Evolutionary conservation across 2,797 vertebrate species (phyloP).

Genomic region (Lutjanus campechanus): DNA sequence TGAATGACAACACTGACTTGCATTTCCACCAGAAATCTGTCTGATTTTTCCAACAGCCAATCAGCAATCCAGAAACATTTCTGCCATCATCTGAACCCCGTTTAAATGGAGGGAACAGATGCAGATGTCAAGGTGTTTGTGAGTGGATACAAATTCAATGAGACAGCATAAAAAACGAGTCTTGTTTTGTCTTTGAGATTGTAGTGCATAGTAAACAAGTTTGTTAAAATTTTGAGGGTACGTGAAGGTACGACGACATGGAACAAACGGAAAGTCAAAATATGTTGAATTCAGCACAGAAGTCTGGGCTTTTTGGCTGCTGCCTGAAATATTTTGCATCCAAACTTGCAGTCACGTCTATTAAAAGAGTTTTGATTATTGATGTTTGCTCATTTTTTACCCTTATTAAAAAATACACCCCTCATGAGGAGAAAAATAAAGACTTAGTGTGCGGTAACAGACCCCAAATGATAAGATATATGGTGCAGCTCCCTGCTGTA

Average conservation of each 20-base stretch:
- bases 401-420: slow-evolving; percentile 1
- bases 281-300: not conserved
- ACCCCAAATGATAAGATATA: slow-evolving; percentile 8
- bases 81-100: not conserved
- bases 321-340: slow-evolving; percentile 20
- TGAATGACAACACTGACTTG: slow-evolving; percentile 39
- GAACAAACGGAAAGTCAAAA: slow-evolving; percentile 15
- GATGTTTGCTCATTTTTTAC: slow-evolving; percentile 19
- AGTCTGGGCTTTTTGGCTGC: slow-evolving; percentile 6
- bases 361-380: slow-evolving; percentile 28
- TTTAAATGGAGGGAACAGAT: slow-evolving; percentile 13
- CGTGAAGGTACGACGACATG: not conserved
- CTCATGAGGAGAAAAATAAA: not conserved
- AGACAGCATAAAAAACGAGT: slow-evolving; percentile 1
- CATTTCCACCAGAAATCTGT: slow-evolving; percentile 37
- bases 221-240: not conserved
- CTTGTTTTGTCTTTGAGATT: slow-evolving; percentile 34
- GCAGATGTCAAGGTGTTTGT: slow-evolving; percentile 13
- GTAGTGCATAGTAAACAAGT: not conserved
- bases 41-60: slow-evolving; percentile 20
- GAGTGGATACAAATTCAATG: not conserved
- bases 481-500: slow-evolving; percentile 10
- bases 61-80: slow-evolving; percentile 17
- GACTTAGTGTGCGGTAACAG: not conserved
- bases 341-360: not conserved